phyloP scores from a whole-genome alignment of 2,113 vertebrate genomes.

The Maylandia zebra region DNA sequence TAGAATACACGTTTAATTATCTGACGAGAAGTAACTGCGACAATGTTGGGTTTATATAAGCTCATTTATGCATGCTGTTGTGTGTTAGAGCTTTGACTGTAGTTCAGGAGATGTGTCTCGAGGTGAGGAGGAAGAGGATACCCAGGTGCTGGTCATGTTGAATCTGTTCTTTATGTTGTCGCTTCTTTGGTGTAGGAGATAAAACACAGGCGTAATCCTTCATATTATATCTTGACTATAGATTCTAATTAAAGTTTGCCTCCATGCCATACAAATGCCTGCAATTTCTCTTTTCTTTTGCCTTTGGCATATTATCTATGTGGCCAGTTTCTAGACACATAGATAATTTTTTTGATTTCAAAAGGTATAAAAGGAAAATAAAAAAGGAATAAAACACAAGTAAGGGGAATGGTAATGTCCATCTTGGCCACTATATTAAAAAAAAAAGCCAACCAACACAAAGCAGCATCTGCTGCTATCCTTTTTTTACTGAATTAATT shows the following conservation, averaged over 20 bases:
- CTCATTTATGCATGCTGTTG: not conserved
- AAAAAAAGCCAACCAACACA: not conserved
- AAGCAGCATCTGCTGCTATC: not conserved
- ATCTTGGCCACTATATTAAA: not conserved
- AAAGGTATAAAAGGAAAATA: not conserved
- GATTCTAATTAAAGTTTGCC: not conserved
- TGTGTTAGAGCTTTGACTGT: not conserved
- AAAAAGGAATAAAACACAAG: not conserved
- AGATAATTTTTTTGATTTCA: not conserved
- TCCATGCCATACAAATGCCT: not conserved
- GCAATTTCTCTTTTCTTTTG: not conserved
- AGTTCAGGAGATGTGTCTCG: not conserved
- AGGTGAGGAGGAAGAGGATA: not conserved
- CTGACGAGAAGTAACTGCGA: not conserved
- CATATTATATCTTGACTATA: not conserved
- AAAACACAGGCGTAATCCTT: not conserved
- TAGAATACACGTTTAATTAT: not conserved
- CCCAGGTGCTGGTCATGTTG: not conserved
- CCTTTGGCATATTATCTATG: not conserved
- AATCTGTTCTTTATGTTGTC: not conserved
- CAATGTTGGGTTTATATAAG: rapidly evolving
- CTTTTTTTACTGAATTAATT: not conserved
- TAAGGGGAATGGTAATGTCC: not conserved
- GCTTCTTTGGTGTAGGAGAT: not conserved
- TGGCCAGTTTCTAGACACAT: not conserved